phyloP scores from a whole-genome alignment of 2,888 invertebrate species.

The Hypselothyrea guttata region DNA sequence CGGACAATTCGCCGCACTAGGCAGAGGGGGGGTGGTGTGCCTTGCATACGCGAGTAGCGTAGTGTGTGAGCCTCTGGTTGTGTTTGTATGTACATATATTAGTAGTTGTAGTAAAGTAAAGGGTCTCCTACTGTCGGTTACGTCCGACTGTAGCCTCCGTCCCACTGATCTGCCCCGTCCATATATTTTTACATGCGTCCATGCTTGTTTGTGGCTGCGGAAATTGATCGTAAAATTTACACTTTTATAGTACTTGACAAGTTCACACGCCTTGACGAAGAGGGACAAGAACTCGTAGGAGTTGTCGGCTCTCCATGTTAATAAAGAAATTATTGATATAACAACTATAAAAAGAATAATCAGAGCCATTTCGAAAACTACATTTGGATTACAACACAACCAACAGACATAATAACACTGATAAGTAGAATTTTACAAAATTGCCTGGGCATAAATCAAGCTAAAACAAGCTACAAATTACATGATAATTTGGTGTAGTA shows the following conservation, averaged over 20 bases:
- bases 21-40: no score
- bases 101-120: no score
- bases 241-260: conserved; percentile 40
- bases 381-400: no score
- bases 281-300: conserved; percentile 3
- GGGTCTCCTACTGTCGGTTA: no score
- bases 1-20: no score
- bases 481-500: no score
- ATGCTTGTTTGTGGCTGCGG: conserved; percentile 42
- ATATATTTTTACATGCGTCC: conserved; percentile 44
- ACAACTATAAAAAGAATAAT: conserved; percentile 2
- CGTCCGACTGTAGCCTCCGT: no score
- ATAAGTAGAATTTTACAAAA: not conserved
- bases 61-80: no score
- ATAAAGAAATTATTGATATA: conserved; percentile 11
- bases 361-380: not conserved
- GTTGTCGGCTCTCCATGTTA: conserved; percentile 1
- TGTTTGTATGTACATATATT: no score
- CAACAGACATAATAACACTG: conserved; percentile 6
- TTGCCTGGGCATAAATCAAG: not conserved
- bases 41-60: no score
- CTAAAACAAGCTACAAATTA: no score
- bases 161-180: no score
- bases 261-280: conserved; percentile 44
- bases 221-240: conserved; percentile 64